A percentile compares a stretch with the other conserved stretches of the same genome.
phyloP scores from a whole-genome alignment of 2,888 invertebrate species.

The Dorcus parallelipipedus region DNA sequence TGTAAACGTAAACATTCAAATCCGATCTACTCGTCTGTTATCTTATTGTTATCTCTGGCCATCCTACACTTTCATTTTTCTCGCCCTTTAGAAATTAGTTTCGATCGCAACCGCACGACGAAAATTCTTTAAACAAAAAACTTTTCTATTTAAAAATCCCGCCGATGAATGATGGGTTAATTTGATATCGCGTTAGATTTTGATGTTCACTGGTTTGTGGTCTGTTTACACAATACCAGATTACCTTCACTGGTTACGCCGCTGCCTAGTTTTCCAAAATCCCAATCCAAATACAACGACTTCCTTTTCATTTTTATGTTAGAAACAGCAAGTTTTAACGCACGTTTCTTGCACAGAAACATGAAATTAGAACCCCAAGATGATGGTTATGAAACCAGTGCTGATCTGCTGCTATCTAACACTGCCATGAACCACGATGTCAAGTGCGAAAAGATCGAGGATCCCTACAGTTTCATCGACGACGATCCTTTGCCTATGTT shows the following conservation, averaged over 20 bases:
- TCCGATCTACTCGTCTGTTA: conserved; percentile 1
- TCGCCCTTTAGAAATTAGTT: too few relatives aligned
- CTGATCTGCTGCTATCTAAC: conserved; percentile 53
- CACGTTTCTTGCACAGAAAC: conserved; percentile 35
- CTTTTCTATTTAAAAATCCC: not conserved
- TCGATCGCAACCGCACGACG: too few relatives aligned
- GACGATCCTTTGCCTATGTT: conserved; percentile 61
- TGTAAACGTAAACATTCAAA: conserved; percentile 13
- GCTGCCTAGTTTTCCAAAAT: conserved; percentile 32
- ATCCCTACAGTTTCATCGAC: conserved; percentile 84
- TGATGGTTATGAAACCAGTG: conserved; percentile 88
- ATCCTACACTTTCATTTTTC: not conserved
- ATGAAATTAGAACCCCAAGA: conserved; percentile 69
- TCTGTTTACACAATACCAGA: conserved; percentile 29
- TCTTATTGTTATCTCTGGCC: not conserved
- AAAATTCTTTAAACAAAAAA: too few relatives aligned
- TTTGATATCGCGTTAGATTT: conserved; percentile 10
- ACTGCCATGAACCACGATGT: conserved; percentile 46
- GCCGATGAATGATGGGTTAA: not conserved
- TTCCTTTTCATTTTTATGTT: conserved; percentile 32
- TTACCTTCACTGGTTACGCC: conserved; percentile 33
- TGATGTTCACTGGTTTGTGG: conserved; percentile 18
- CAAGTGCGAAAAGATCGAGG: conserved; percentile 56
- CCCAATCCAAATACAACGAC: conserved; percentile 26
- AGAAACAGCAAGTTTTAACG: too few relatives aligned